Percentiles rank a stretch among this genome's conserved stretches.
Conservation (phyloP, 2,113 vertebrate species). For the Scophthalmus maximus region DNA sequence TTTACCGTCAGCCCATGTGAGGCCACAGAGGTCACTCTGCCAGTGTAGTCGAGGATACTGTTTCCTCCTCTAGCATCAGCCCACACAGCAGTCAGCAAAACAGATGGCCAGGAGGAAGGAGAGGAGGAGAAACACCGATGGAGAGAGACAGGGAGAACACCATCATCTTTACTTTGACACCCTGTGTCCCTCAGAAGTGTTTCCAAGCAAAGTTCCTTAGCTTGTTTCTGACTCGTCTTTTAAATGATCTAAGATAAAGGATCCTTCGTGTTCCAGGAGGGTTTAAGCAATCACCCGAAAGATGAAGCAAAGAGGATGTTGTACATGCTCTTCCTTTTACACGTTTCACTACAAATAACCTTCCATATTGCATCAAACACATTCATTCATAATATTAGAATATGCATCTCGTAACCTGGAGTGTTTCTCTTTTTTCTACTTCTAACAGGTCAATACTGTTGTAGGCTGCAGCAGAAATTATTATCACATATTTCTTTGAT, state of each 20-base stretch:
- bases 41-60: constrained; percentile 62
- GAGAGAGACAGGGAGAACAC: constrained; percentile 37
- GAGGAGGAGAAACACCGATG: constrained; percentile 40
- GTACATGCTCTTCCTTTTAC: too few species aligned
- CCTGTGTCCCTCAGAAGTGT: constrained; percentile 38
- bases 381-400: constrained; percentile 22
- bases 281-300: too few species aligned
- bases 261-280: too few species aligned
- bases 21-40: constrained; percentile 63
- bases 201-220: constrained; percentile 7
- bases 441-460: constrained; percentile 11
- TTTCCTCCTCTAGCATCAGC: constrained; percentile 70
- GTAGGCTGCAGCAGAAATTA: not conserved
- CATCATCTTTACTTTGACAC: constrained; percentile 55
- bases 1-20: constrained; percentile 51
- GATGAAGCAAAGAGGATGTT: too few species aligned
- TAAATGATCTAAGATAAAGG: too few species aligned
- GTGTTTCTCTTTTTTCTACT: constrained; percentile 11
- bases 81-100: constrained; percentile 69
- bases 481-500: constrained; percentile 24
- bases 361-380: not conserved
- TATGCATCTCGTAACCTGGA: not conserved
- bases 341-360: too few species aligned
- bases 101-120: constrained; percentile 62
- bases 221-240: too few species aligned